Evolutionary conservation across 2,113 vertebrate species (phyloP), one percentile per base, ranked within the genome.

Genomic region (Aspidoscelis tigris): DNA sequence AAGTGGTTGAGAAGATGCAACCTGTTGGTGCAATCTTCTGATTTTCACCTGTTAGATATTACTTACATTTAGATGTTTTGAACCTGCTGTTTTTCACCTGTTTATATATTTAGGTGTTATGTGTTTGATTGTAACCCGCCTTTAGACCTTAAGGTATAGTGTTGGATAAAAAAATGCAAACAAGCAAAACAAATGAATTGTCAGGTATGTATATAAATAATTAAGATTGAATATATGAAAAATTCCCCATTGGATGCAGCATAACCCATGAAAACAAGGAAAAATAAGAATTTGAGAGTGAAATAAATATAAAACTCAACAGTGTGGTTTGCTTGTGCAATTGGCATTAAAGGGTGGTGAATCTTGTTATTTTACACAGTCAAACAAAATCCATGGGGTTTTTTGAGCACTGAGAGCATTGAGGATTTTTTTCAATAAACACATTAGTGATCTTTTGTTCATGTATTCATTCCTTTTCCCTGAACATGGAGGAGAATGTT

Each of bases 211-310:
- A 84, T 11, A 84, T 24, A n/a, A 26, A 71, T 33, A 76, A 74
- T 85, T 22, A 90, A 66, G 85, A 9, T 84, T 26, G 74, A 80
- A 88, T 91, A 91, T 58, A 88, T n/a, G 81, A 91, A 76, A 89
- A 90, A 81, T 14, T 87, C 33, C 72, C 75, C 88, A 24, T 55
- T 85, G 61, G 72, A 58, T 85, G 77, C 58, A 78, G 43, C 90
- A 76, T 65, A 90, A 82, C 66, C 78, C 83, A 0, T 11, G 72
- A 88, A 89, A 83, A 44, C 2, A 86, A 0, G 1, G 33, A 76
- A 88, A 89, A 90, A 93, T 70, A 84, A 43, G 84, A 77, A 39
- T 86, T 89, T 71, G 26, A 65, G 53, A 89, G 84, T 78, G 84
- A 90, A 92, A 84, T 80, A 84, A 75, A 4, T 22, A 39, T 50